Percentiles rank a stretch among this genome's conserved stretches.
These are phyloP conservation scores for Trichoplax adhaerens DNA, from an alignment of 37 sponge, comb jelly and placozoan genomes.

Conservation along the genomic window DNA sequence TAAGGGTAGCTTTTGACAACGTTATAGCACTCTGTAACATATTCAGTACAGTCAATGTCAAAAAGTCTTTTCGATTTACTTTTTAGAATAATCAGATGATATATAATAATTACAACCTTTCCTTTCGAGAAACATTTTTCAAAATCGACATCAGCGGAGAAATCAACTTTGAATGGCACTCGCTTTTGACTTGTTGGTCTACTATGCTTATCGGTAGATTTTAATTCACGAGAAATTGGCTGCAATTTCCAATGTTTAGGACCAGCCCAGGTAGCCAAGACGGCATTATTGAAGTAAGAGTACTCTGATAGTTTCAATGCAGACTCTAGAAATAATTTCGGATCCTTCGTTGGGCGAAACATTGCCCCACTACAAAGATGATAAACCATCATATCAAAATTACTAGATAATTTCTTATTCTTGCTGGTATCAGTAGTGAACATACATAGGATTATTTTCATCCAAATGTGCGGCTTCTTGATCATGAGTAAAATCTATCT, in stretches of 20 bases:
- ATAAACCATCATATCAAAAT: neutral
- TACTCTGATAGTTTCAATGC: constrained; percentile 53
- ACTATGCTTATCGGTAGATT: neutral
- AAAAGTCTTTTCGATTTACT: constrained; percentile 5
- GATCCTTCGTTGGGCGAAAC: no score
- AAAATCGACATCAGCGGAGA: no score
- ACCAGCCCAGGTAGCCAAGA: constrained; percentile 69
- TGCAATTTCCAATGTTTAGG: constrained; percentile 75
- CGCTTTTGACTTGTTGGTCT: no score
- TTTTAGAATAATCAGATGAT: neutral
- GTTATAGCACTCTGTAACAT: constrained; percentile 3
- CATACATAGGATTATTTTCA: no score
- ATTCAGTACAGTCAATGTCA: constrained; percentile 15
- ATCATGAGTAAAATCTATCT: no score
- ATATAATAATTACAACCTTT: no score
- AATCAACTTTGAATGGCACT: no score
- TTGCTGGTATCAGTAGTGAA: neutral
- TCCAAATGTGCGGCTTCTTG: no score
- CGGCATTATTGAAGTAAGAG: constrained; percentile 52
- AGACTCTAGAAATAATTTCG: no score
- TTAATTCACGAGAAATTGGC: constrained; percentile 1
- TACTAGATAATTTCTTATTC: neutral
- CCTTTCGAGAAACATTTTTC: no score
- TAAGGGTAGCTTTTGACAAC: constrained; percentile 17
- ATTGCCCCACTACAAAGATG: no score